A percentile compares a stretch with the other conserved stretches of the same genome.
These are phyloP conservation scores for Grammomys surdaster DNA, from an alignment of 2,113 vertebrate species.

Conservation along the genomic window DNA sequence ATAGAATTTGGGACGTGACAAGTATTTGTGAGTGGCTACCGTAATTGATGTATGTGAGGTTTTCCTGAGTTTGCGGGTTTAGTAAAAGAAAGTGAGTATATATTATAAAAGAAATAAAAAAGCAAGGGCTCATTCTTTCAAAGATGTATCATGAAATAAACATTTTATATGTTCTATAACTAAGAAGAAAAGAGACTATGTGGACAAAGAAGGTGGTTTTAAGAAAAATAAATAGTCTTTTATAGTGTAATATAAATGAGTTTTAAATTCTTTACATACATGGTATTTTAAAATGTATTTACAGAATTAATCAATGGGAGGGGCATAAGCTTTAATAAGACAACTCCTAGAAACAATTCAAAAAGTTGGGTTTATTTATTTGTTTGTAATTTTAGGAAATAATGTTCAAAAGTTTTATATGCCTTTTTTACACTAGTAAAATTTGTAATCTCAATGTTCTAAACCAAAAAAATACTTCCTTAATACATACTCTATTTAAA, in stretches of 20 bases:
- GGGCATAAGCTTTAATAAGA: neutral
- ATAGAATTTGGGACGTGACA: neutral
- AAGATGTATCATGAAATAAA: neutral
- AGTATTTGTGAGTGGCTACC: neutral
- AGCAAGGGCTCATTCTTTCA: neutral
- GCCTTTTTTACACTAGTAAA: neutral
- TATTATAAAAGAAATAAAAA: neutral
- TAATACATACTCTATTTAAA: neutral
- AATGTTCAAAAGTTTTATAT: neutral
- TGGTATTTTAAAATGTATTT: neutral
- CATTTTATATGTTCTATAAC: neutral
- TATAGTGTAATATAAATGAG: neutral
- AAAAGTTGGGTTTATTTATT: neutral
- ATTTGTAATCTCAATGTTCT: neutral
- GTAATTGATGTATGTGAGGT: neutral
- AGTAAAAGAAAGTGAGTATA: neutral
- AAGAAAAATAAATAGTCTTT: neutral
- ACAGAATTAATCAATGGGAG: neutral
- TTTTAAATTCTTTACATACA: neutral
- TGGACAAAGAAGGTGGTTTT: neutral
- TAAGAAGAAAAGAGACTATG: neutral
- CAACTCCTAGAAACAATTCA: neutral
- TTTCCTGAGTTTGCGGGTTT: neutral
- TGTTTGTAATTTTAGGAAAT: neutral
- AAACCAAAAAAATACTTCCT: neutral